Conservation (phyloP, 2,797 vertebrate genomes). For the Coreius guichenoti region DNA sequence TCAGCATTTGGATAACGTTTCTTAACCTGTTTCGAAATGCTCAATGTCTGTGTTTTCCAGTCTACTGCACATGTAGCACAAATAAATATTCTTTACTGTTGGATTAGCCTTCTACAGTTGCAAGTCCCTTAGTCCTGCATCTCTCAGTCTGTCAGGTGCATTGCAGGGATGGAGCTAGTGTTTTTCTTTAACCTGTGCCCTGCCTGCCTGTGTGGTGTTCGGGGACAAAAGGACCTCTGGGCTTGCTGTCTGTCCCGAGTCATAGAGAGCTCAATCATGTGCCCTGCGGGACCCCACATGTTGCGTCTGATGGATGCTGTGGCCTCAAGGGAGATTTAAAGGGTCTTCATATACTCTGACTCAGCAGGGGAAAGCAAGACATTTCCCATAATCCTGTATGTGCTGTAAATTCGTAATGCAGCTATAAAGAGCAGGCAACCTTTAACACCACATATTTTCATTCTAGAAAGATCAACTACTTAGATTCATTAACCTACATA, state of each 20-base stretch:
- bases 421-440: not conserved
- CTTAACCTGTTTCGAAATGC: constrained; percentile 14
- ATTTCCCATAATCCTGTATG: constrained; percentile 28
- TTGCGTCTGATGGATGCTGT: constrained; percentile 59
- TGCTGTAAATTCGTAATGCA: constrained; percentile 6
- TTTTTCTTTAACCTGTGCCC: constrained; percentile 78
- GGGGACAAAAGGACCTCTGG: constrained; percentile 54
- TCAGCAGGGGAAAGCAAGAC: constrained; percentile 30
- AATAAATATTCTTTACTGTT: constrained; percentile 17
- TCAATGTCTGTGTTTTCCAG: not conserved
- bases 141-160: constrained; percentile 40
- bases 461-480: too few species aligned
- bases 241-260: constrained; percentile 51
- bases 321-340: constrained; percentile 66
- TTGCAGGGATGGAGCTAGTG: constrained; percentile 69
- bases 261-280: constrained; percentile 44
- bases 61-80: not conserved
- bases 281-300: constrained; percentile 20
- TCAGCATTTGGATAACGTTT: constrained; percentile 13
- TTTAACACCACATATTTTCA: too few species aligned
- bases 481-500: too few species aligned
- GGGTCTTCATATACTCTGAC: constrained; percentile 55
- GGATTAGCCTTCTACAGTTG: constrained; percentile 25
- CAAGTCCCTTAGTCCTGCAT: constrained; percentile 4
- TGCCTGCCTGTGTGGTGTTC: constrained; percentile 57